phyloP scores from a whole-genome alignment of 2,113 vertebrate genomes.

The Tragulus kanchil region DNA sequence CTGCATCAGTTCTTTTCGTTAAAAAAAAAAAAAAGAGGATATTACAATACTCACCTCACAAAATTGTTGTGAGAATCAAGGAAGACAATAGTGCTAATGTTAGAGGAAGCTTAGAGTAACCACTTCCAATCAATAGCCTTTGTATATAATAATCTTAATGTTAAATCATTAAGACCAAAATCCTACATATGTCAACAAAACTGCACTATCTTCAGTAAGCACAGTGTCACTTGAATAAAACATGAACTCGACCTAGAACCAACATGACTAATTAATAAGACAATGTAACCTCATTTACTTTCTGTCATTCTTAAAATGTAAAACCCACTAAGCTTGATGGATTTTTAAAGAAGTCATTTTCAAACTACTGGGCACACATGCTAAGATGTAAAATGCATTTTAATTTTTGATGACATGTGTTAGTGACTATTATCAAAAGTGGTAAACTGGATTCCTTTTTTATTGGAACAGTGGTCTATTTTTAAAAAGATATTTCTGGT shows the following conservation, averaged over 20 bases:
- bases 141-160: conserved; percentile 12
- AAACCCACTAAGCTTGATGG: conserved; percentile 50
- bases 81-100: background rate
- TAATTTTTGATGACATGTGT: conserved; percentile 51
- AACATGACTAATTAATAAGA: conserved; percentile 64
- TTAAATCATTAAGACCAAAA: background rate
- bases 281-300: conserved; percentile 50
- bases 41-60: background rate
- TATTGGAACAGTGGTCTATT: conserved; percentile 60
- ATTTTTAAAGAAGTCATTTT: conserved; percentile 61
- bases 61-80: background rate
- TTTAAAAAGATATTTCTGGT: conserved; percentile 67
- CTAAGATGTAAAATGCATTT: conserved; percentile 65
- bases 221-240: conserved; percentile 47
- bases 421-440: conserved; percentile 63
- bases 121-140: conserved; percentile 2
- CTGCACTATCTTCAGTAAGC: conserved; percentile 23
- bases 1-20: background rate
- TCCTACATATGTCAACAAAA: background rate
- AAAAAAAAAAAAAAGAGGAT: background rate
- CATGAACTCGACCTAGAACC: conserved; percentile 37
- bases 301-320: conserved; percentile 53
- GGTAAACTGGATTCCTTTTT: conserved; percentile 45
- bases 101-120: background rate
- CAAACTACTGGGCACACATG: conserved; percentile 36